Evolutionary conservation across 1,140 invertebrate genomes (phyloP), one percentile per base, ranked within the genome.

Genomic region (Babylonia areolata): DNA sequence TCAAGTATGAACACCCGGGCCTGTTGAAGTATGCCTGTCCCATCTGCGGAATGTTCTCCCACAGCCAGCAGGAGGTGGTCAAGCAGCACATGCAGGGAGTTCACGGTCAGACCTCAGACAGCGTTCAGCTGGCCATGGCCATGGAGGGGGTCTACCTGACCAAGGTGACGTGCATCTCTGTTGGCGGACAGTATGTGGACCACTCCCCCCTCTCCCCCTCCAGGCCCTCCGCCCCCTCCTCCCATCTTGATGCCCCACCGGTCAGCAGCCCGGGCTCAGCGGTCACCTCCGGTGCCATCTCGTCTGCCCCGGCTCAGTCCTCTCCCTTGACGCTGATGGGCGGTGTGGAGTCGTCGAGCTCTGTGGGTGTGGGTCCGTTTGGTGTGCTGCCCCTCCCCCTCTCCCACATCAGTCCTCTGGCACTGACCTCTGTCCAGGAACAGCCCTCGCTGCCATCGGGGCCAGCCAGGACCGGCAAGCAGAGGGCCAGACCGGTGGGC

Each of bases 21-120:
- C 85, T 91, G 1, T 90, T 93, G 89, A 89, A 91, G 17, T 90
- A 91, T 86, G 89, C 91, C 0, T 93, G 92, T 86, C 91, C 92
- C 23, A 75, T 89, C 33, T 93, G 92, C 81, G 91, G 92, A 86
- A 58, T 51, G 42, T 93, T 90, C 79, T 90, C 89, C 71, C 86
- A 89, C 51, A 90, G 90, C 64, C 73, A 83, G 40, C 89, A 91
- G 81, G 85, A 90, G 15, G 88, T 87, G 37, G 91, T 93, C 23
- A 89, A 87, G 54, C 83, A 87, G 23, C 92, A 93, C 82, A 91
- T 91, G 71, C 81, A 84, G 69, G 84, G 82, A 37, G 88, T 79
- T 12, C 92, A 93, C 77, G 71, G 87, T 15, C 83, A 88, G 75
- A 84, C 81, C 46, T 69, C 89, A 46, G 89, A 87, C 35, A 86